Percentiles rank a stretch among this genome's conserved stretches.
phyloP scores from a whole-genome alignment of 92 coral and sea anemone genomes.

The Zoanthus sansibaricus region DNA sequence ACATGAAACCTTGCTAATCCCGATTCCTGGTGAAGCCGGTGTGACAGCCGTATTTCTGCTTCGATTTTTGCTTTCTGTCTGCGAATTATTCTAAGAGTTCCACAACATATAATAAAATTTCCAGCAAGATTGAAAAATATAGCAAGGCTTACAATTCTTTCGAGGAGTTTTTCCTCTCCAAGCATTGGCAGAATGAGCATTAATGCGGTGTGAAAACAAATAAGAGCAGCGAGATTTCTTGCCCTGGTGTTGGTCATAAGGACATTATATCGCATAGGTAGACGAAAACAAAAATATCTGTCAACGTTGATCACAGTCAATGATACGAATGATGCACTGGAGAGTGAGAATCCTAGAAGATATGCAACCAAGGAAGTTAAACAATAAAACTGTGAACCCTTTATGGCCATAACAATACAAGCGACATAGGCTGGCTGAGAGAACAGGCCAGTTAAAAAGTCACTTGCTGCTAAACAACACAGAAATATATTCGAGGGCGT shows the following conservation, averaged over 20 bases:
- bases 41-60: constrained; percentile 23
- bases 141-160: not conserved
- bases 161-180: not conserved
- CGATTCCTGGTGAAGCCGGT: not conserved
- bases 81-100: not conserved
- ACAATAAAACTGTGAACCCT: not conserved
- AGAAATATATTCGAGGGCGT: not conserved
- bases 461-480: constrained; percentile 8
- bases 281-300: not conserved
- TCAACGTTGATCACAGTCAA: constrained; percentile 26
- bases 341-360: not conserved
- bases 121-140: not conserved
- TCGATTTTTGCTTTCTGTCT: constrained; percentile 6
- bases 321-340: constrained; percentile 3
- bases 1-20: not conserved
- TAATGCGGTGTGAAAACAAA: not conserved
- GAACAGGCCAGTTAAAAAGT: not conserved
- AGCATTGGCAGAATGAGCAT: not conserved
- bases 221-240: not conserved
- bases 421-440: constrained; percentile 12
- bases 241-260: constrained; percentile 11
- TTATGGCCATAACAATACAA: not conserved
- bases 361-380: not conserved
- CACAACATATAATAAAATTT: not conserved
- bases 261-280: constrained; percentile 5